phyloP scores from a whole-genome alignment of 1,140 invertebrate species.

The Sinonovacula constricta region DNA sequence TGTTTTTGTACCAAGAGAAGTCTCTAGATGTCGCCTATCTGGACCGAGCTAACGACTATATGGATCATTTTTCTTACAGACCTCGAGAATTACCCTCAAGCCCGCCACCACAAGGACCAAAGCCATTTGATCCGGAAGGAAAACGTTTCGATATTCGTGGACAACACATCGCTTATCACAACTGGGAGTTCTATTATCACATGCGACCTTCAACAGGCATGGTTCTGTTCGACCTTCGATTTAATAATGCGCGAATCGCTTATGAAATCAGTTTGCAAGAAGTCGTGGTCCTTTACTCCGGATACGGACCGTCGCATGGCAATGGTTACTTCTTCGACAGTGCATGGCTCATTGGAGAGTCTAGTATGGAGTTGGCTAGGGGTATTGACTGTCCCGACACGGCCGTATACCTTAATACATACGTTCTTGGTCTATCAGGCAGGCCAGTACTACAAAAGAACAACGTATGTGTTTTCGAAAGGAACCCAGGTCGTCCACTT shows the following conservation, averaged over 20 bases:
- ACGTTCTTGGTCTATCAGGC: constrained; percentile 56
- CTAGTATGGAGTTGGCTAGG: constrained; percentile 59
- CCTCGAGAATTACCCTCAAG: constrained; percentile 52
- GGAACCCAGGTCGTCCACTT: constrained; percentile 61
- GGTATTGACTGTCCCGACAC: constrained; percentile 72
- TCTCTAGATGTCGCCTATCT: neutral
- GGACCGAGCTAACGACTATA: constrained; percentile 30
- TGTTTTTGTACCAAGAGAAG: constrained; percentile 54
- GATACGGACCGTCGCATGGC: constrained; percentile 60
- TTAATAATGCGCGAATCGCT: constrained; percentile 66
- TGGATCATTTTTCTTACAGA: constrained; percentile 59
- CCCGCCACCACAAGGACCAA: constrained; percentile 58
- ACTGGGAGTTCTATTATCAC: constrained; percentile 68
- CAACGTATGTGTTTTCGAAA: constrained; percentile 73
- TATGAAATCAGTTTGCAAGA: constrained; percentile 75
- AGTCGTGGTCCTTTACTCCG: constrained; percentile 66
- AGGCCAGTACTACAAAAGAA: constrained; percentile 56
- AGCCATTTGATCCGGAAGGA: constrained; percentile 66
- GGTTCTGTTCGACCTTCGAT: constrained; percentile 66
- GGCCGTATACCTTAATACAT: constrained; percentile 59
- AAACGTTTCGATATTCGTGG: constrained; percentile 64
- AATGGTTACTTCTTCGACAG: constrained; percentile 61
- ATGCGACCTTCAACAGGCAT: constrained; percentile 63
- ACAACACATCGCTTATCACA: constrained; percentile 65
- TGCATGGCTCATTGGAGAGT: constrained; percentile 63